Evolutionary conservation across 2,888 invertebrate species (phyloP), one percentile per base, ranked within the genome.

Genomic region (Hydrotaea diabolus): DNA sequence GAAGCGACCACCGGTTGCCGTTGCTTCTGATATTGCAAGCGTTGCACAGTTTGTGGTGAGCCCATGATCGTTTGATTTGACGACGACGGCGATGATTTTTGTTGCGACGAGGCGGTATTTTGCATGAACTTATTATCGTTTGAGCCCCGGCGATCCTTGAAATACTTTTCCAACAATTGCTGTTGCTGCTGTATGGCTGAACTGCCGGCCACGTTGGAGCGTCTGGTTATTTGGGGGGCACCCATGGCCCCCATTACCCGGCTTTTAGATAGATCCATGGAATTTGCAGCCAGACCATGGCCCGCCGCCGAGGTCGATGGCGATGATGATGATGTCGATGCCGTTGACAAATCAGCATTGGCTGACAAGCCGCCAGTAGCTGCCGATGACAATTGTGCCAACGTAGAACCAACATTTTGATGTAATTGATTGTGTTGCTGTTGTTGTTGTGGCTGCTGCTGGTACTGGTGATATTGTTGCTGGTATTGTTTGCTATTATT

Each of bases 311-410:
- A 80, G 73, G 82, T 80, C 86, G 86, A 57, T 59, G 75, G 36
- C 78, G 80, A 31, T 87, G 85, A 80, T 76, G 84, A 62, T 36
- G 80, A 57, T 75, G 77, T 17, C 79, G 74, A 43, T 53, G 80
- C 17, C 49, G 87, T 39, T 84, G 86, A 71, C 87, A 83, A 71
- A 88, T 79, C 86, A 88, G 88, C 80, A 88, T 80, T 84, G 87
- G 74, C 82, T 77, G 89, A 87, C 83, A 88, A 87, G 86, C 90
- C 90, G 83, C 90, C 91, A 84, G 90, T 90, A 82, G 91, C 92
- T 81, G 91, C 91, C 77, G 91, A 91, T 78, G 92, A 92, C 77
- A 91, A 89, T 86, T 91, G 92, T 53, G 91, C 91, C 87, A 91
- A 81, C 86, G 91, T 89, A 87, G 92, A 91, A 87, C 87, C 88